phyloP scores from a whole-genome alignment of 2,888 invertebrate genomes.

The Amphipoea oculea region DNA sequence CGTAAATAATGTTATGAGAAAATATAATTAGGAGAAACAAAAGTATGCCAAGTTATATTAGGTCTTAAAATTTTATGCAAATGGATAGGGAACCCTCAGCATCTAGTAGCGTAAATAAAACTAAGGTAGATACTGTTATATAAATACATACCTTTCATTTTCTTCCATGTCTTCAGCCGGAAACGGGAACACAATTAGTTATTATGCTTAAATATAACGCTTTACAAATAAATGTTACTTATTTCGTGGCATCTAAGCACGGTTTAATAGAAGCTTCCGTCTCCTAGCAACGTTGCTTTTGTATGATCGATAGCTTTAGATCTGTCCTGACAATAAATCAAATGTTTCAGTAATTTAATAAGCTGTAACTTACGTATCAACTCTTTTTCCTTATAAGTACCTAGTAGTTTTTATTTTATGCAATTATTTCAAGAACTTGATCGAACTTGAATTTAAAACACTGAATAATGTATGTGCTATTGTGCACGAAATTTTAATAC shows the following conservation, averaged over 20 bases:
- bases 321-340: not conserved
- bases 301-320: constrained; percentile 56
- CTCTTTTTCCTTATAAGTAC: constrained; percentile 3
- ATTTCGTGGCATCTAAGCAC: constrained; percentile 6
- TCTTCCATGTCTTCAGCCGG: constrained; percentile 43
- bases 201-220: not conserved
- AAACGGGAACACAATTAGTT: not conserved
- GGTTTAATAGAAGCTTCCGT: constrained; percentile 32
- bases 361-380: not conserved
- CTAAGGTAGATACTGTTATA: not conserved
- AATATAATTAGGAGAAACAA: too few species aligned
- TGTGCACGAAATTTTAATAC: constrained; percentile 40
- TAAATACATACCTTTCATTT: constrained; percentile 51
- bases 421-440: constrained; percentile 39
- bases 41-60: too few species aligned
- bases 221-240: constrained; percentile 15
- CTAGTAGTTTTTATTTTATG: constrained; percentile 6
- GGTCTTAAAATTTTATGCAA: too few species aligned
- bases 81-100: too few species aligned
- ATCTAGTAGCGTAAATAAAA: constrained; percentile 11
- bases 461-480: constrained; percentile 37
- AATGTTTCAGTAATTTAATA: constrained; percentile 12
- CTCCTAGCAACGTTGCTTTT: constrained; percentile 60
- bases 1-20: too few species aligned
- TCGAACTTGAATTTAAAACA: constrained; percentile 46